phyloP scores from a whole-genome alignment of 2,113 vertebrate species.

The Asarcornis scutulata region DNA sequence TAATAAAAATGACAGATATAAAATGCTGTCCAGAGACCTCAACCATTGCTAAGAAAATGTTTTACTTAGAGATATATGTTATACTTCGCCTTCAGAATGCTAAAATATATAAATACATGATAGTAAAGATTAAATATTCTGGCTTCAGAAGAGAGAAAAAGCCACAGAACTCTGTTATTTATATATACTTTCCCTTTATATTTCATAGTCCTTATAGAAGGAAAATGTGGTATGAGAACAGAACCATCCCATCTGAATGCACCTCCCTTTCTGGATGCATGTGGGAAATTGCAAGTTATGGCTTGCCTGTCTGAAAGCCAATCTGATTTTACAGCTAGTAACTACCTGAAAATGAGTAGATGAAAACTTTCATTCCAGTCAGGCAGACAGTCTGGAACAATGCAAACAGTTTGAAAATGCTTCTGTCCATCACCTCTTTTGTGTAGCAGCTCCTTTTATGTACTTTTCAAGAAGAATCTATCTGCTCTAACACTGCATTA shows the following conservation, averaged over 20 bases:
- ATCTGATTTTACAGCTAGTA: neutral
- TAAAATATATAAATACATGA: neutral
- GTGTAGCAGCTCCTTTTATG: neutral
- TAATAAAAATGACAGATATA: neutral
- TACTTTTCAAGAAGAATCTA: neutral
- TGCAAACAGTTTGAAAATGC: neutral
- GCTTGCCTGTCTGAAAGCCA: neutral
- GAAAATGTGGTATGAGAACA: neutral
- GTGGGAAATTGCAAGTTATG: neutral
- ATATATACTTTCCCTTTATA: neutral
- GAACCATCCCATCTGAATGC: neutral
- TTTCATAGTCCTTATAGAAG: neutral
- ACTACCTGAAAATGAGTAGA: neutral
- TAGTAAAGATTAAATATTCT: neutral
- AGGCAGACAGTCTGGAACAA: neutral
- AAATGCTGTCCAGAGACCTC: neutral
- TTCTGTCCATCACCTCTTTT: neutral
- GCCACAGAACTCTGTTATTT: neutral
- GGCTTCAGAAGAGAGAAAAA: neutral
- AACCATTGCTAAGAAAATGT: neutral
- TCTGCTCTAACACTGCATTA: neutral
- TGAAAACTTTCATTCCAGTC: neutral
- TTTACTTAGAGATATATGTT: neutral
- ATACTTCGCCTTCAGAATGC: neutral
- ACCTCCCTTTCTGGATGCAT: neutral